Evolutionary conservation across 2,797 vertebrate species (phyloP).

Genomic region (Acanthis flammea): DNA sequence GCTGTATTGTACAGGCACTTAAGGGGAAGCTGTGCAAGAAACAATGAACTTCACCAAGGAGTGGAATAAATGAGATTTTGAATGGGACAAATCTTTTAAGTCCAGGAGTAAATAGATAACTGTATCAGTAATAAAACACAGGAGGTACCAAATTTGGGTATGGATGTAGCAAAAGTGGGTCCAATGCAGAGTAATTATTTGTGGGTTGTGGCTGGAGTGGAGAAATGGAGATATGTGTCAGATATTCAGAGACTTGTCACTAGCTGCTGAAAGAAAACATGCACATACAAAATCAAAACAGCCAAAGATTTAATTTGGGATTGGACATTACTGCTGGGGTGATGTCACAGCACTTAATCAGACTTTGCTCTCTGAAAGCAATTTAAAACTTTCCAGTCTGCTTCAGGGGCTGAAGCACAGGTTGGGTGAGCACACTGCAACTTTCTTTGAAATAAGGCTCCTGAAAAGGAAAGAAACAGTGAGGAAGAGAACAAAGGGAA

Average conservation of each 20-base stretch:
- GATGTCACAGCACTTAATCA: conserved; percentile 1
- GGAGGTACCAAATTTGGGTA: background rate
- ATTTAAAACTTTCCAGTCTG: background rate
- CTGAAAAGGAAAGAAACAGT: background rate
- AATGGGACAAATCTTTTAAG: background rate
- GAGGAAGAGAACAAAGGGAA: background rate
- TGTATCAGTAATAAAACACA: background rate
- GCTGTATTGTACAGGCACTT: background rate
- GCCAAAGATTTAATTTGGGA: background rate
- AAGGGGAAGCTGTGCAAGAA: background rate
- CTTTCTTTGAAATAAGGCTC: background rate
- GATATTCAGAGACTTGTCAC: background rate
- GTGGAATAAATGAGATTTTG: background rate
- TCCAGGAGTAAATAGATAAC: background rate
- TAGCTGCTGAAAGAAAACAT: background rate
- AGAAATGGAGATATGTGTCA: background rate
- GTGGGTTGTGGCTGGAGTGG: background rate
- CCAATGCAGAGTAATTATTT: background rate
- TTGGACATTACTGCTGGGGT: background rate
- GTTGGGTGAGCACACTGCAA: background rate
- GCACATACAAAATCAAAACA: background rate
- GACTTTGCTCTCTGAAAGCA: background rate
- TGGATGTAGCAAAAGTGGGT: background rate
- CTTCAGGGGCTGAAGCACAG: background rate
- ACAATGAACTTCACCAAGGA: background rate